Percentiles rank a stretch among this genome's conserved stretches.
phyloP scores from a whole-genome alignment of 2,797 vertebrate species.

The Melopsittacus undulatus region DNA sequence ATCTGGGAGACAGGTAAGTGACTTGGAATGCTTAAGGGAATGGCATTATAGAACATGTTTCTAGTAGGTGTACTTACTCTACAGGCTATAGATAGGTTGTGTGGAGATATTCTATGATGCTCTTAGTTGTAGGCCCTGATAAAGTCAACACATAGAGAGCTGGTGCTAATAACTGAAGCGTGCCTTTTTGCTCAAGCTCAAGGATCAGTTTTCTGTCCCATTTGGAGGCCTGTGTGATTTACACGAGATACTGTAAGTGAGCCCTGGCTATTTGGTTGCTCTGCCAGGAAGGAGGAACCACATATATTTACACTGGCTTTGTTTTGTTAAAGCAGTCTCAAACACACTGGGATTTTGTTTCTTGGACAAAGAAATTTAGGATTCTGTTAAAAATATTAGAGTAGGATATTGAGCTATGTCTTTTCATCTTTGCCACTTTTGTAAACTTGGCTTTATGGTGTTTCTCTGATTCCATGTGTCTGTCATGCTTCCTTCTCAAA shows the following conservation, averaged over 20 bases:
- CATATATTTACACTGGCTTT: not conserved
- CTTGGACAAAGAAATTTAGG: not conserved
- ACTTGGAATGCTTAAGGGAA: not conserved
- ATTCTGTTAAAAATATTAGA: not conserved
- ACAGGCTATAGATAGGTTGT: not conserved
- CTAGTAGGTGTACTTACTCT: not conserved
- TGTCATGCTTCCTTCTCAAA: not conserved
- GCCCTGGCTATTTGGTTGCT: not conserved
- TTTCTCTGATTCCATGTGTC: not conserved
- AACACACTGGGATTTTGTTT: not conserved
- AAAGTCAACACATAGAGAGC: not conserved
- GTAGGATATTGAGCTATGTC: not conserved
- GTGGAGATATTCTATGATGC: not conserved
- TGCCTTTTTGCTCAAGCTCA: not conserved
- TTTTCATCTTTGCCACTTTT: not conserved
- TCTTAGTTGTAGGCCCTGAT: rapidly evolving
- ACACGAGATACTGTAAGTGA: not conserved
- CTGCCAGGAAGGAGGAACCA: not conserved
- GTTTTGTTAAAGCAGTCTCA: not conserved
- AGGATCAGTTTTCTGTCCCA: not conserved
- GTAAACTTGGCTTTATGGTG: not conserved
- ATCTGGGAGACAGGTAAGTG: not conserved
- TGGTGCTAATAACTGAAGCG: not conserved
- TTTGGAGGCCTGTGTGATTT: not conserved
- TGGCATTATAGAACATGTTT: not conserved